phyloP scores from a whole-genome alignment of 2,113 vertebrate genomes.

The Laterallus jamaicensis region DNA sequence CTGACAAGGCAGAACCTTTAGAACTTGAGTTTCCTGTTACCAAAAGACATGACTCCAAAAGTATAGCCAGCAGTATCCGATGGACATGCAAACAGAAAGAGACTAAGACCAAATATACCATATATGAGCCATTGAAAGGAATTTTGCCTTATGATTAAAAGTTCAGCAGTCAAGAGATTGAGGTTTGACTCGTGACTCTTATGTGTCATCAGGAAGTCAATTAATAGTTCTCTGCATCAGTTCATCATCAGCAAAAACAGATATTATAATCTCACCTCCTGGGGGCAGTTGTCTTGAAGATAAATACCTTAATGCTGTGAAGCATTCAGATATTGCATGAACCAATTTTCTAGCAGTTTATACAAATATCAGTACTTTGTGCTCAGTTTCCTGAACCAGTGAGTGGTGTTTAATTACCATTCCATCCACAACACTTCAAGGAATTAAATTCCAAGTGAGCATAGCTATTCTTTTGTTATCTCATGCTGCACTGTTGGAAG shows the following conservation, averaged over 20 bases:
- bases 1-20: background rate
- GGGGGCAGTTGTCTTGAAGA: background rate
- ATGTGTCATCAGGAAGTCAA: background rate
- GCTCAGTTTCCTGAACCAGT: background rate
- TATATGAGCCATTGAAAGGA: background rate
- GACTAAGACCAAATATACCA: background rate
- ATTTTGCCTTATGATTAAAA: background rate
- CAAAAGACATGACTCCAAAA: background rate
- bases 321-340: background rate
- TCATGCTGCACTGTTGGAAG: background rate
- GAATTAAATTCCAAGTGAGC: background rate
- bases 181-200: background rate
- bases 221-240: background rate
- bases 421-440: background rate
- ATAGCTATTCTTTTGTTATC: background rate
- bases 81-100: background rate
- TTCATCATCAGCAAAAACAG: background rate
- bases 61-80: background rate
- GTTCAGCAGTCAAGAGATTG: background rate
- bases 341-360: background rate
- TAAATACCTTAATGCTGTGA: background rate
- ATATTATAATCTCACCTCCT: background rate
- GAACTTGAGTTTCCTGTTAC: background rate
- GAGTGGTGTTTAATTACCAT: background rate
- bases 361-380: background rate